Evolutionary conservation across 2,797 vertebrate species (phyloP).

Genomic region (Gadopsis bispinosus): DNA sequence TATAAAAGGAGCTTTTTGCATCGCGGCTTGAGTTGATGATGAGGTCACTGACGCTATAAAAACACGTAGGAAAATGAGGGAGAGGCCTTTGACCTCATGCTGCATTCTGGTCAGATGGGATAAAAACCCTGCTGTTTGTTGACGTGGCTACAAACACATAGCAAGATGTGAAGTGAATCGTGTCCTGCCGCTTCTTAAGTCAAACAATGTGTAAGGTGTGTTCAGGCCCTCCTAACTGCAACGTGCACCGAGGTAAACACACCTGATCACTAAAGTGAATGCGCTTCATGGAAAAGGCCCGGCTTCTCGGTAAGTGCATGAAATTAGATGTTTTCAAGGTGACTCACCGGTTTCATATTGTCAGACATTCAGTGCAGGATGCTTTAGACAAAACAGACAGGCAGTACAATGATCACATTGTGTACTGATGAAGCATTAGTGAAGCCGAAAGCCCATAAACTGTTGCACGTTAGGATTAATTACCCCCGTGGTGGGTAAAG

Average conservation of each 20-base stretch:
- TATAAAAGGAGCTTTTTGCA: background rate
- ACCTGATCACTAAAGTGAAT: background rate
- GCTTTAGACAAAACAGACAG: background rate
- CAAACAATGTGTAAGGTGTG: background rate
- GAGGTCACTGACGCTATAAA: background rate
- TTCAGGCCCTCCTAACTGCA: background rate
- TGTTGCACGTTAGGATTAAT: background rate
- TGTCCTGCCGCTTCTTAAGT: background rate
- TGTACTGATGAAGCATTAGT: background rate
- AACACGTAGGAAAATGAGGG: background rate
- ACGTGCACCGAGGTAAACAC: background rate
- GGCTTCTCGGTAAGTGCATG: background rate
- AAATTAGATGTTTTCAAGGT: background rate
- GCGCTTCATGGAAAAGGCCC: background rate
- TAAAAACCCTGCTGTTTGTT: background rate
- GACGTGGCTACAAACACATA: background rate
- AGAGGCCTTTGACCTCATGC: background rate
- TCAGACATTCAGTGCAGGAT: background rate
- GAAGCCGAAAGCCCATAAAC: background rate
- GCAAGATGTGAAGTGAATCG: background rate
- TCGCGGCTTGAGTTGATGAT: background rate
- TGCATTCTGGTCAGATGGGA: background rate
- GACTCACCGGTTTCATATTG: background rate
- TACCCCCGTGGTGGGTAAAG: no score
- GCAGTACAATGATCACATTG: background rate